Conservation (phyloP, 2,113 vertebrate genomes). For the Dipodomys spectabilis region DNA sequence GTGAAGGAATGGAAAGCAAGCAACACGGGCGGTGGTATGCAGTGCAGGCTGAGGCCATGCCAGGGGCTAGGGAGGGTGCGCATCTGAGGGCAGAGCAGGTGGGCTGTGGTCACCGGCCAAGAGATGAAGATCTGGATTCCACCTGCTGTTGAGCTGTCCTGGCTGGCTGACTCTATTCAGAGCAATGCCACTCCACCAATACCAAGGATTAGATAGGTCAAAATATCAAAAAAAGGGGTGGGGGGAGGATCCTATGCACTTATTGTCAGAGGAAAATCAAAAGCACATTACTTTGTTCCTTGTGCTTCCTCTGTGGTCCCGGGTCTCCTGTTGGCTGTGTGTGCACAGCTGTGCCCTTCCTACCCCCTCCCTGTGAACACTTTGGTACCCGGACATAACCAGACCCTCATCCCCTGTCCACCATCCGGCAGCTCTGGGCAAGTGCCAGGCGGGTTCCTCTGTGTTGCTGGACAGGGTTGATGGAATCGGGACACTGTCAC, state of each 20-base stretch:
- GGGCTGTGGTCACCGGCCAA: neutral
- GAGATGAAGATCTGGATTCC: neutral
- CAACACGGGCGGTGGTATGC: rapidly evolving
- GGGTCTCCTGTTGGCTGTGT: neutral
- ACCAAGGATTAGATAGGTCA: neutral
- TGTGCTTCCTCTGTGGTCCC: neutral
- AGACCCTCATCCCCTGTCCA: neutral
- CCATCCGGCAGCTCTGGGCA: neutral
- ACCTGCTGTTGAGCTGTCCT: too few relatives aligned
- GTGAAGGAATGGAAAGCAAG: neutral
- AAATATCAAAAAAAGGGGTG: neutral
- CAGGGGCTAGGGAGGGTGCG: neutral
- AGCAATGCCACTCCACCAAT: neutral
- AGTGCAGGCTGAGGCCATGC: neutral
- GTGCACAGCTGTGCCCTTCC: too few relatives aligned
- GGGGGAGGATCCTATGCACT: too few relatives aligned
- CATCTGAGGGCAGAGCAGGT: rapidly evolving
- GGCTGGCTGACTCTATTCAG: neutral
- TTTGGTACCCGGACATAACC: neutral
- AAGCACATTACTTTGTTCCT: neutral
- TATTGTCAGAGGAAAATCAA: neutral
- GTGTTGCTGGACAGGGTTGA: neutral
- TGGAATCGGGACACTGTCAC: neutral
- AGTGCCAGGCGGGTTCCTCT: neutral
- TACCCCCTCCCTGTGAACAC: too few relatives aligned